Percentiles rank a stretch among this genome's conserved stretches.
These are phyloP conservation scores for Elaphurus davidianus DNA, from an alignment of 2,113 vertebrate genomes.

Conservation along the genomic window DNA sequence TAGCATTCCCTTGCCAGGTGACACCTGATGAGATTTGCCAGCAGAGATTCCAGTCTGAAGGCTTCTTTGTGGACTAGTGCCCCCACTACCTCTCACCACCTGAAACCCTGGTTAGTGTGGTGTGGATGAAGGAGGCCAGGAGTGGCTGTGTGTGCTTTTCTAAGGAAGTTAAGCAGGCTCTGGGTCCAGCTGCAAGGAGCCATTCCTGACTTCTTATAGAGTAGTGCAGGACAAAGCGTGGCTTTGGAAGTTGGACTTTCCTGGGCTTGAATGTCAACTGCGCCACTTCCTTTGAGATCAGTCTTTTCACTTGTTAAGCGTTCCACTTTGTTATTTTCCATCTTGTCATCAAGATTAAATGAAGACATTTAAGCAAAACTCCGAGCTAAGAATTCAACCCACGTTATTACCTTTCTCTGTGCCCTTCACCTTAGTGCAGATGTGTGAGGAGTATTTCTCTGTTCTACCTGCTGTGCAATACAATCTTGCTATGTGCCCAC, in stretches of 20 bases:
- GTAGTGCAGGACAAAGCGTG: neutral
- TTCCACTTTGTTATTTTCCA: neutral
- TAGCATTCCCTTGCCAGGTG: neutral
- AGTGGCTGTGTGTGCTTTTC: neutral
- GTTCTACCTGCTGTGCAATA: neutral
- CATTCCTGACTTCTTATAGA: neutral
- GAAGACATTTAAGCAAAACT: neutral
- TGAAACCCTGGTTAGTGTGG: neutral
- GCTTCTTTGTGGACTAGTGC: neutral
- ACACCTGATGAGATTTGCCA: neutral
- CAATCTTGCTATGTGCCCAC: neutral
- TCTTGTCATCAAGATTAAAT: neutral
- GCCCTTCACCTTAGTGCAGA: neutral
- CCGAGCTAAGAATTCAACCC: neutral
- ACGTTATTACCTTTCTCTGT: neutral
- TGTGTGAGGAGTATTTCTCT: neutral
- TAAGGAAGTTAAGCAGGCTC: no score
- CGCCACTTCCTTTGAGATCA: neutral
- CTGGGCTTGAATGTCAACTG: neutral
- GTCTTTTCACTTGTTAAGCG: neutral
- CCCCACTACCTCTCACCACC: neutral
- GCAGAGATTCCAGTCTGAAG: neutral
- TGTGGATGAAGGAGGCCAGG: neutral
- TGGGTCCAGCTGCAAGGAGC: neutral
- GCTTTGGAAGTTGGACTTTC: neutral